Evolutionary conservation across 2,113 vertebrate species (phyloP), one percentile per base, ranked within the genome.

Genomic region (Toxostoma redivivum): DNA sequence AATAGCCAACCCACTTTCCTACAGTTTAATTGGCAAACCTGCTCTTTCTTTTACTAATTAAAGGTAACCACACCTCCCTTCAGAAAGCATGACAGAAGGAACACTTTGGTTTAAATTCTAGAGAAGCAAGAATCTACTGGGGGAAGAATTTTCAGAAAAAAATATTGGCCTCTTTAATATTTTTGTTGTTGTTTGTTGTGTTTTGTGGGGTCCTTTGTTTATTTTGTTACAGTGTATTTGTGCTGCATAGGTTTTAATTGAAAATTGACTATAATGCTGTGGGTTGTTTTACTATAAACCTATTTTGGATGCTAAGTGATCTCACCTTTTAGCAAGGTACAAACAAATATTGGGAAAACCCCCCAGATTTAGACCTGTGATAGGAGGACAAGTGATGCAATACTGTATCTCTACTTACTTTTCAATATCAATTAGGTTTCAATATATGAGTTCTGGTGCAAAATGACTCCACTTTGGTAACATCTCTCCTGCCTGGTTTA

Each of bases 11-110:
- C 33, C 86, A 72, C 54, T 84, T 67, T 60, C 54, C 38, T 80
- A 48, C 28, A 50, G 25, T 60, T 84, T 65, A 95, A 89, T 72
- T 84, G 74, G 81, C 77, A 92, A 91, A 89, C 33, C 65, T 81
- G 33, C 67, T 54, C 23, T 88, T 80, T 86, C 82, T 70, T 51
- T 79, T 38, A 14, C 37, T 92, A 87, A 92, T 92, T 85, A 84
- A 45, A 85, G 50, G 78, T 70, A 95, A 82, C 54, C 62, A 92
- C 18, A 33, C 62, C 83, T 73, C 38, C 53, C 47, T 80, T 87
- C 73, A 72, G 44, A 81, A 84, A 76, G 74, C 81, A 48, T 8
- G 54, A 65, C 17, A 53, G 50, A 66, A 76, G 14, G 42, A 74
- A 57, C 23, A 53, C 38, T 40, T 83, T 24, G 15, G 7, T 48